Base-by-base conservation (phyloP, 2,888 invertebrate genomes). In the Drosophila histrio region DNA sequence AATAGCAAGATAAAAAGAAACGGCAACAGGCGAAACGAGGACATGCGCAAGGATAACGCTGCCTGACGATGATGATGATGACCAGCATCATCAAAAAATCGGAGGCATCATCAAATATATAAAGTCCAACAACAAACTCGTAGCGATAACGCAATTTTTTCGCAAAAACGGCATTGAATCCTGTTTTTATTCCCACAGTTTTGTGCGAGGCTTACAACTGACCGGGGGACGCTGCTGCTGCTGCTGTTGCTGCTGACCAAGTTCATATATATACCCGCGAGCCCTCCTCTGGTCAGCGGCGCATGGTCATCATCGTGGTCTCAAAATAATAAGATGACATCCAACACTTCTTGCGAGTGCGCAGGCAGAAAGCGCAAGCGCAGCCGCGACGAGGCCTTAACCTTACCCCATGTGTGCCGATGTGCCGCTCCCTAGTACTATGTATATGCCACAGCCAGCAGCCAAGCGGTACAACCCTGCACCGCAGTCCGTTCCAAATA, bases 121-220 rank as follows among this genome's bases (percentile, higher is more conserved):
- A 43, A 46, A 49, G 24, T 67, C 61, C 62, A 69, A 36, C 62
- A 64, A 72, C 52, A 72, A 73, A 63, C 8, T 62, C 70, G 66
- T 62, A 68, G 72, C 75, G 68, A 81, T 76, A 78, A 72, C 65
- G 73, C 36, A 74, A 70, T 72, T 71, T 76, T 34, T 49, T 41
- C 19, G 57, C 61, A 67, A 49, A 69, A 65, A 61, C 63, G 58
- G 50, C 60, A 73, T 72, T 79, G 76, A 83, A 81, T 91, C 92
- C 92, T 90, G 92, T 92, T 92, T 92, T 91, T 81, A 91, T 92
- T 92, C 92, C 92, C 92, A 92, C 92, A 92, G 91, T 89, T 87
- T 90, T 72, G 61, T 49, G 53, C 65, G 58, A 83, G 67, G 66
- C 73, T 87, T 36, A 80, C 80, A 75, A 74, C 77, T 73, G 72